Base-by-base conservation (phyloP, 2,797 vertebrate genomes). In the Hippopotamyrus pictus region DNA sequence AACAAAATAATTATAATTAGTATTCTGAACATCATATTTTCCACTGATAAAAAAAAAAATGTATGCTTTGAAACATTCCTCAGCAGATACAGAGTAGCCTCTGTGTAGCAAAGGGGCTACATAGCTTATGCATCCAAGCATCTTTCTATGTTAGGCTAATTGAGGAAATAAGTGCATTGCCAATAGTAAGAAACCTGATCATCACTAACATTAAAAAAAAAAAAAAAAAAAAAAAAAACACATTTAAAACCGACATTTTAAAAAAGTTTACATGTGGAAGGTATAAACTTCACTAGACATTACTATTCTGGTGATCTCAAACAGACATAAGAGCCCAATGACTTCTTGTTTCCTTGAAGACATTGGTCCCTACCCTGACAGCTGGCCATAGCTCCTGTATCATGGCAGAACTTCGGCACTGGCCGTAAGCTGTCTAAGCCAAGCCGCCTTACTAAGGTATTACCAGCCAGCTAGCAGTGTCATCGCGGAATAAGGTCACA, bases 191-290 rank as follows among this genome's bases (percentile, higher is more conserved):
- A 76, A 76, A 33, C 12, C 4, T 6, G 69, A 76, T 41, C 22
- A 69, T 69, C 5, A 41, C 33, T 14, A 76, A 37, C 12, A 76
- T 37, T 0, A 76, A 76, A 69, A 73, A 76, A 76, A 76, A 73
- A 76, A 76, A 76, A 73, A 76, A 76, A 76, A 73, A 76, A 76
- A 76, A n/a, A n/a, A n/a, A 73, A 76, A 76, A 76, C 69, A 73
- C 29, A 73, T 73, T 33, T 50, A 50, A 50, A 51, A 41, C 33
- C 5, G 12, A 25, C 33, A 76, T 76, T 11, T 2, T 19, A 41
- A 76, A 76, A 76, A 41, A 17, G 33, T 25, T 62, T 62, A 25
- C 59, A 25, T 0, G 11, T 79, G 17, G 37, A 79, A 17, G 73
- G 41, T 44, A 79, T 79, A 79, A 79, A 79, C 37, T 41, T 79